Conservation (phyloP, 1,140 invertebrate genomes). For the Potamilus streckersoni region DNA sequence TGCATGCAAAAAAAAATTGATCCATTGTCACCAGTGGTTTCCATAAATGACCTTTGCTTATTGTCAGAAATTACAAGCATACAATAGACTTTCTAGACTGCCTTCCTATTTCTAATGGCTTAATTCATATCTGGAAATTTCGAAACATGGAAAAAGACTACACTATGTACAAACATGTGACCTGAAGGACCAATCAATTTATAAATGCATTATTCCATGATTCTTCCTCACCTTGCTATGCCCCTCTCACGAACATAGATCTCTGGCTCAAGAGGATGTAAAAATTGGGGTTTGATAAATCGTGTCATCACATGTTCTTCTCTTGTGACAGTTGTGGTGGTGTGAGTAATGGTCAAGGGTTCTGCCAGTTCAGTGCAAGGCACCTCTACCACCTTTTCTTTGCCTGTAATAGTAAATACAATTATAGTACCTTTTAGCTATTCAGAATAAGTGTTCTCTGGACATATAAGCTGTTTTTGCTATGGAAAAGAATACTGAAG, state of each 20-base stretch:
- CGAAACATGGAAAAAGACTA: too few species aligned
- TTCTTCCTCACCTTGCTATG: conserved; percentile 57
- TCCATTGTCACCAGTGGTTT: too few species aligned
- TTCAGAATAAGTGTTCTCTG: too few species aligned
- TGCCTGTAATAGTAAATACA: conserved; percentile 31
- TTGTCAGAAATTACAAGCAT: too few species aligned
- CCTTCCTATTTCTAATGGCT: too few species aligned
- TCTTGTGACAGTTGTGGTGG: conserved; percentile 53
- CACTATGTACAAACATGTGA: not conserved
- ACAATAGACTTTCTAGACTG: too few species aligned
- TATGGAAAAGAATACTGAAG: too few species aligned
- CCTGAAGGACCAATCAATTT: not conserved
- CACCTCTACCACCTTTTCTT: conserved; percentile 54
- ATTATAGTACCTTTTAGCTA: not conserved
- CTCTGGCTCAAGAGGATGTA: conserved; percentile 58
- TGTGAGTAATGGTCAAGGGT: conserved; percentile 52
- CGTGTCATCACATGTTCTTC: conserved; percentile 50
- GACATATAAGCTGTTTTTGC: too few species aligned
- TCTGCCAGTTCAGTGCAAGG: conserved; percentile 28
- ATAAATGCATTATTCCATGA: not conserved
- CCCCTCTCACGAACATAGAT: conserved; percentile 60
- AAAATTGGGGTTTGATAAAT: conserved; percentile 52
- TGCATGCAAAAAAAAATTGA: too few species aligned
- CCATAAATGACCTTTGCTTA: too few species aligned
- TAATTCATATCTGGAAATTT: too few species aligned